Percentiles rank a stretch among this genome's conserved stretches.
Evolutionary conservation across 2,888 invertebrate species (phyloP).

Genomic region (Ernsta delagoae): DNA sequence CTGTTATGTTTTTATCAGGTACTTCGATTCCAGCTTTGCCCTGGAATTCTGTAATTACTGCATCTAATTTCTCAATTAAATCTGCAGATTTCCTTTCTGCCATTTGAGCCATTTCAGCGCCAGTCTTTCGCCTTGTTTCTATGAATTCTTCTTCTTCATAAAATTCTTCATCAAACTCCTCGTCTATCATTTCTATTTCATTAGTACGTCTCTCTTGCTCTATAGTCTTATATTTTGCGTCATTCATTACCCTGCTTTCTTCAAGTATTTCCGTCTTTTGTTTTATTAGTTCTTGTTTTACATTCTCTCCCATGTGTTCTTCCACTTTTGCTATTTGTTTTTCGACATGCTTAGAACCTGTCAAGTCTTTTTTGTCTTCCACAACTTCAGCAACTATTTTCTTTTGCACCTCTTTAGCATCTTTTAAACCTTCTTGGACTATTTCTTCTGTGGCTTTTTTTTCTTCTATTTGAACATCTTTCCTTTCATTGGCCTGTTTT

Average conservation of each 20-base stretch:
- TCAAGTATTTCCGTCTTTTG: slow-evolving; percentile 2
- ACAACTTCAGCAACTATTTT: too few species aligned
- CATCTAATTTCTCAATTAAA: slow-evolving; percentile 67
- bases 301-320: neutral
- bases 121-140: slow-evolving; percentile 51
- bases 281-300: neutral
- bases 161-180: slow-evolving; percentile 39
- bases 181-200: slow-evolving; percentile 35
- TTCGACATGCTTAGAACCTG: slow-evolving; percentile 2
- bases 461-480: neutral
- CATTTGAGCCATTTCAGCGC: slow-evolving; percentile 71
- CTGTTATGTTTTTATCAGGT: slow-evolving; percentile 41
- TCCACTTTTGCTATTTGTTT: neutral
- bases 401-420: neutral
- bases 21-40: slow-evolving; percentile 60
- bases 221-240: slow-evolving; percentile 1
- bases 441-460: neutral
- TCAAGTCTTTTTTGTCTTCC: slow-evolving; percentile 1
- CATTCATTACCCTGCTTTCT: slow-evolving; percentile 4
- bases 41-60: slow-evolving; percentile 73
- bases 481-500: neutral
- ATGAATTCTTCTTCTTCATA: slow-evolving; percentile 35
- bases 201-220: slow-evolving; percentile 31
- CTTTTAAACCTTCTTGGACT: neutral
- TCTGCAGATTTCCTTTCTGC: slow-evolving; percentile 67